Evolutionary conservation across 2,888 invertebrate genomes (phyloP).

Genomic region (Salticus scenicus): DNA sequence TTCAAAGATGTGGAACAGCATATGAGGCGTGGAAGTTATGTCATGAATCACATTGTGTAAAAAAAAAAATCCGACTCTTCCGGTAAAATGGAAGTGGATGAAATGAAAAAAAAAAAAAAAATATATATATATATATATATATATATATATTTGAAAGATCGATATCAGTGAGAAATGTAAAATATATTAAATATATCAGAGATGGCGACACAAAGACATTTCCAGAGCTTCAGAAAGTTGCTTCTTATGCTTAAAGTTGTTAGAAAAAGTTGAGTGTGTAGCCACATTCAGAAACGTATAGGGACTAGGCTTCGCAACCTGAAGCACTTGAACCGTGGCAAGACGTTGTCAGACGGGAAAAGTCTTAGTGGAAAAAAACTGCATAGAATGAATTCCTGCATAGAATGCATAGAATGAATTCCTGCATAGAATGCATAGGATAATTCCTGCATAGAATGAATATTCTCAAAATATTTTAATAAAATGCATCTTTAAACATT

Average conservation of each 20-base stretch:
- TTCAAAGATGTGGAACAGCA: too few relatives aligned
- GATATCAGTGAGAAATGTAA: not conserved
- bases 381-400: too few relatives aligned
- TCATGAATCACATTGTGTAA: too few relatives aligned
- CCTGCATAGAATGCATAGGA: too few relatives aligned
- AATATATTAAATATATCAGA: constrained; percentile 10
- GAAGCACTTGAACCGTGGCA: not conserved
- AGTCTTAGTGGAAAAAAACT: not conserved
- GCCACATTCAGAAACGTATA: not conserved
- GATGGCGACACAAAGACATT: constrained; percentile 9
- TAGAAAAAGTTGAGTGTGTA: constrained; percentile 10
- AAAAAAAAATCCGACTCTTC: not conserved
- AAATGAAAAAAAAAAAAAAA: not conserved
- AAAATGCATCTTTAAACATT: too few relatives aligned
- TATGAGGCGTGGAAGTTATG: too few relatives aligned
- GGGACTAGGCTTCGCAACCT: not conserved
- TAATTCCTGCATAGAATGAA: too few relatives aligned
- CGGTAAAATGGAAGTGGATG: constrained; percentile 21
- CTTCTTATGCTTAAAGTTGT: not conserved
- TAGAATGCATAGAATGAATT: too few relatives aligned
- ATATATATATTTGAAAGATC: not conserved
- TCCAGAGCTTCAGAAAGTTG: not conserved
- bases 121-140: too few relatives aligned
- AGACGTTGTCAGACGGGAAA: constrained; percentile 27
- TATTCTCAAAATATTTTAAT: too few relatives aligned